Evolutionary conservation across 2,888 invertebrate species (phyloP), one percentile per base, ranked within the genome.

Genomic region (Rhogogaster chlorosoma): DNA sequence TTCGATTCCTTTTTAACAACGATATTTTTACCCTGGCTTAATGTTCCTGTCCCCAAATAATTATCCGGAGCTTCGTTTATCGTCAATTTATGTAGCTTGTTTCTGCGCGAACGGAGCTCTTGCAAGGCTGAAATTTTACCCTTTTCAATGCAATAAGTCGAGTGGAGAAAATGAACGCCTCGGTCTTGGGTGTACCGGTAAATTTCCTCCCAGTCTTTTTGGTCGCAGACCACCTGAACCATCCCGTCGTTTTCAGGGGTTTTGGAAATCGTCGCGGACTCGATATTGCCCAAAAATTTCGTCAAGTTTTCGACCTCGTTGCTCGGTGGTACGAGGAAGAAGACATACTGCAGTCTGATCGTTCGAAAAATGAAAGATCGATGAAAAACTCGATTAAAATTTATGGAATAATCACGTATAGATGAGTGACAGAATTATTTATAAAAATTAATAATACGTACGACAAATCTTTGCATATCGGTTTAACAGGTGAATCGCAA

Each of bases 141-240:
- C 26, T 49, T 53, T 22, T 73, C 38, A 10, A 73, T 1, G 15
- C 87, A 87, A 57, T 71, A 75, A 32, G 67, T 45, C n/a, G 26
- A 70, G 80, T 86, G 84, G 22, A 83, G 83, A n/a, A 45, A 26
- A 45, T 86, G 84, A 12, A 87, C 38, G 18, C 85, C 85, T 18
- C 83, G 22, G 5, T 29, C 29, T 45, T 64, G 70, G 0, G 84
- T 73, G 61, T 84, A 75, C 61, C 82, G 36, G 36, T 84, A 70
- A 32, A 87, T 82, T 12, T 45, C n/a, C 29, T 85, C 36, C 64
- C 84, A 86, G 85, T 87, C 87, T 26, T 83, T 61, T 12, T 85
- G 84, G 1, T 85, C 73, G 18, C 86, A 67, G 3, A 71, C 32
- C 18, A 87, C 85, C 7, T 45, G 75, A 15, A 86, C 84, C 2